Conservation (phyloP, 2,888 invertebrate species). For the Stenotaenia linearis region DNA sequence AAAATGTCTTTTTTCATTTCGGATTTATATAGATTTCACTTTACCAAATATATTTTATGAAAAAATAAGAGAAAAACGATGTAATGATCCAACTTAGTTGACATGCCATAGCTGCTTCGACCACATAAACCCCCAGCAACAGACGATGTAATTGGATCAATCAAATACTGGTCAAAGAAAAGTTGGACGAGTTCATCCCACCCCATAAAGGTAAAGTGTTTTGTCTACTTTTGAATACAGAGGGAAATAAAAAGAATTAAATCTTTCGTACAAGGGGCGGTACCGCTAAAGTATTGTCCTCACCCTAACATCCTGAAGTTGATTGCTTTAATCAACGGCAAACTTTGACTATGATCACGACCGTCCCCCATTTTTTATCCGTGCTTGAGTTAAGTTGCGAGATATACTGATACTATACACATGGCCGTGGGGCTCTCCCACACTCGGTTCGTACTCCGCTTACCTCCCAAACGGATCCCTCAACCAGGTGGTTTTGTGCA, state of each 20-base stretch:
- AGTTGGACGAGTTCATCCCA: not conserved
- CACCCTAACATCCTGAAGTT: not conserved
- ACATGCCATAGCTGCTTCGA: not conserved
- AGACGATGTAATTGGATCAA: slow-evolving; percentile 21
- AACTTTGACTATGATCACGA: not conserved
- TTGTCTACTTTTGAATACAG: no score
- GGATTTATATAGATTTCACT: no score
- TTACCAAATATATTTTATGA: no score
- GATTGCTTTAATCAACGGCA: not conserved
- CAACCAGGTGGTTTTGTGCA: not conserved
- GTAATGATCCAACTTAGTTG: not conserved
- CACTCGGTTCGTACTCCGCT: not conserved
- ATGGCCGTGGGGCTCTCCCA: not conserved
- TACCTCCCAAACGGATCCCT: not conserved
- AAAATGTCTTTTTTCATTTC: not conserved
- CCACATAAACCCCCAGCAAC: not conserved
- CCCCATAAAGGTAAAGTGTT: no score
- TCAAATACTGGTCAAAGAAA: not conserved
- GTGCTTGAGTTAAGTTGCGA: slow-evolving; percentile 4
- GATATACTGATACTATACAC: not conserved
- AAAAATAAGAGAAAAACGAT: no score
- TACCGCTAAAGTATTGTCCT: not conserved
- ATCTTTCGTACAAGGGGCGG: no score
- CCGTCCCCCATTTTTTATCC: not conserved
- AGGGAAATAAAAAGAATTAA: no score